Evolutionary conservation across 1,140 invertebrate genomes (phyloP), one percentile per base, ranked within the genome.

Genomic region (Batillaria attramentaria): DNA sequence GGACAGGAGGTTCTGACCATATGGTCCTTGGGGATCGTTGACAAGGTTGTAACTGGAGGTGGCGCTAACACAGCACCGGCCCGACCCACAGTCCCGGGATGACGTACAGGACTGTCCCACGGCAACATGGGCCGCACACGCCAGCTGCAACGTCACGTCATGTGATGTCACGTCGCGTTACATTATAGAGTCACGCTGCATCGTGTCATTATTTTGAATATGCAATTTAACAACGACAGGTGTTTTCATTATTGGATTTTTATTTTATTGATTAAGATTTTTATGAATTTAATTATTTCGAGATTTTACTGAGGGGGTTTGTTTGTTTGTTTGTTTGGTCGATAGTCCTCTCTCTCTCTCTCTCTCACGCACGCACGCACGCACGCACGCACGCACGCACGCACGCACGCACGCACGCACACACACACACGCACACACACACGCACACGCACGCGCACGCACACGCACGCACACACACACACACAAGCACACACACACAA

Each of bases 391-490:
- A 60, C 8, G 24, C 57, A 60, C 57, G 31, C 24, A 60, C 24
- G 57, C 57, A 60, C 57, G 24, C 8, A 24, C 57, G 31, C 8
- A 6, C 57, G 57, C 57, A 60, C 57, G 57, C 24, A 13, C 24
- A n/a, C 57, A 60, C 57, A 13, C 24, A n/a, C 57, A 60, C 24
- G 31, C 8, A 13, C 57, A 60, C 57, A 60, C 57, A 60, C 57
- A 60, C 57, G 31, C 57, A 60, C 57, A 60, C 57, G 31, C 57
- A 60, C 57, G 31, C 57, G 31, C 57, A 60, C 57, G 31, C 57
- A 60, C 57, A 60, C 57, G 31, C 57, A 60, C 57, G 31, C 57
- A 60, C 57, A 24, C 57, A 60, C 57, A 60, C 57, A 60, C 57
- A 60, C 57, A 60, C 57, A 28, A 20, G 24, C 57, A 28, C 57